Evolutionary conservation across 2,888 invertebrate species (phyloP).

Genomic region (Acleris laterana): DNA sequence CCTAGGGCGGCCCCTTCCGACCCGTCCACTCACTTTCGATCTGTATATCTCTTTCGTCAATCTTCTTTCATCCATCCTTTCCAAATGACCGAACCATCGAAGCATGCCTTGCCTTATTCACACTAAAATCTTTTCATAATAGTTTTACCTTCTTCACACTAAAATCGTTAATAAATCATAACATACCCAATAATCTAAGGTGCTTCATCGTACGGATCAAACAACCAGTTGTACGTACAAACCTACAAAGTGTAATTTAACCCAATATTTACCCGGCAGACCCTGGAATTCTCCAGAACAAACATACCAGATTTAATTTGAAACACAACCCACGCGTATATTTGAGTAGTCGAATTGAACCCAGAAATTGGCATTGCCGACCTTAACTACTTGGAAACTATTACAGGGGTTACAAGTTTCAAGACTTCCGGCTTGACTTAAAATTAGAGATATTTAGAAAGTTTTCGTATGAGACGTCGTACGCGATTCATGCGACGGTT

Average conservation of each 20-base stretch:
- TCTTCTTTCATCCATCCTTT: too few relatives aligned
- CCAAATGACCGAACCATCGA: too few relatives aligned
- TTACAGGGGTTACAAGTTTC: neutral
- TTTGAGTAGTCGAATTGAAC: conserved; percentile 32
- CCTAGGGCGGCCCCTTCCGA: too few relatives aligned
- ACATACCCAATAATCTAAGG: neutral
- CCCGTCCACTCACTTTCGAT: too few relatives aligned
- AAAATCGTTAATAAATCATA: too few relatives aligned
- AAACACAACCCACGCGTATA: conserved; percentile 15
- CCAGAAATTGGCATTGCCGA: conserved; percentile 18
- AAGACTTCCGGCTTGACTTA: neutral
- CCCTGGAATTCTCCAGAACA: conserved; percentile 13
- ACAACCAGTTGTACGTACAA: neutral
- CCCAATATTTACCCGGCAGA: conserved; percentile 11
- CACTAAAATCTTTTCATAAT: too few relatives aligned
- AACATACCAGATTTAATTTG: conserved; percentile 26
- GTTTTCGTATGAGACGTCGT: too few relatives aligned
- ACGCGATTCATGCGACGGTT: too few relatives aligned
- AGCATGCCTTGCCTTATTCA: too few relatives aligned
- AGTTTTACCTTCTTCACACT: too few relatives aligned
- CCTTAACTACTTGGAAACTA: conserved; percentile 23
- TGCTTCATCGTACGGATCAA: neutral
- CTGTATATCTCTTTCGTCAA: too few relatives aligned
- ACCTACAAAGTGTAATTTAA: conserved; percentile 1
- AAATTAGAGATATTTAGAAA: neutral